Evolutionary conservation across 2,113 vertebrate species (phyloP), one percentile per base, ranked within the genome.

Genomic region (Chlorodrepanis virens): DNA sequence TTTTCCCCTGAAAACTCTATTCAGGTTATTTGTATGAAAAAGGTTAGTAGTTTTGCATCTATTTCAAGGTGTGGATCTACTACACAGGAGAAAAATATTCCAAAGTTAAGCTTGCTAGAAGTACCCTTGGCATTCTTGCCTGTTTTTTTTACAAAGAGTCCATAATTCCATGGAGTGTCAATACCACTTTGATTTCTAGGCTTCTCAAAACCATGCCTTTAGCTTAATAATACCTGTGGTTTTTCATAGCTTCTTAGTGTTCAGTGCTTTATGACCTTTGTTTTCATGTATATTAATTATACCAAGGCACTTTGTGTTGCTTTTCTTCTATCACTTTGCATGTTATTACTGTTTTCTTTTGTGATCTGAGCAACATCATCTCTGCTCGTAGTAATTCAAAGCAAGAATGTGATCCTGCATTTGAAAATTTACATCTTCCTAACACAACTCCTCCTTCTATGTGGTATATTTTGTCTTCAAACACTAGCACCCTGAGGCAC

Each of bases 391-490:
- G 31, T 76, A 85, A 64, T 54, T 87, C 53, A 92, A 92, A 88
- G 65, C 35, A 83, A 74, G 75, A 94, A 65, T 57, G 54, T 78
- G 76, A 87, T 65, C 33, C 16, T 37, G n/a, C 45, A 59, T 72
- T 95, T 83, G 67, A 67, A 93, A 88, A 40, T 20, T 5, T 83
- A 35, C 33, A 4, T 80, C 42, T 72, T 91, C 33, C 45, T 91
- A 64, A 90, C 37, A 86, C 35, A 71, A 3, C 14, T 69, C 74
- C 47, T 89, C 33, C 63, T 93, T 70, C 86, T 95, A 29, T 29
- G 20, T 11, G 21, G 40, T 56, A 33, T 61, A 60, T 89, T 96
- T 91, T 86, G 45, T 75, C 90, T 96, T 95, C 57, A 94, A 81
- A 77, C 29, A 23, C 44, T 50, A 76, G 54, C 40, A 63, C 75